Conservation (phyloP, 1,140 invertebrate species). For the Bactericera cockerelli region DNA sequence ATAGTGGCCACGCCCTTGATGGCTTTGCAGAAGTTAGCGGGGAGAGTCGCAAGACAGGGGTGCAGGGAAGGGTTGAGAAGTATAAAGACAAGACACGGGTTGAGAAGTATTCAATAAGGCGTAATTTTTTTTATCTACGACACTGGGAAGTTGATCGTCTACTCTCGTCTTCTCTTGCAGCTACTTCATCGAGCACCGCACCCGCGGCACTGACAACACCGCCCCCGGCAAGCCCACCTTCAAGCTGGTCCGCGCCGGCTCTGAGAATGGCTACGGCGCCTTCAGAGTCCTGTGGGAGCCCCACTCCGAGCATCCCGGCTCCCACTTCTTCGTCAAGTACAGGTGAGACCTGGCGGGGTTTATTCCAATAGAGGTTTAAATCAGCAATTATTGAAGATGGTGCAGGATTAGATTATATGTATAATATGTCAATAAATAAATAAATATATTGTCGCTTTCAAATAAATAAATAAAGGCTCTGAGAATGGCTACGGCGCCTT, state of each 20-base stretch:
- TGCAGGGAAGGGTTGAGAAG: slow-evolving; percentile 84
- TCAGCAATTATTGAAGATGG: background rate
- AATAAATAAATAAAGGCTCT: slow-evolving; percentile 46
- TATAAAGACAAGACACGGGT: no score
- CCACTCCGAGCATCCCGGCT: slow-evolving; percentile 50
- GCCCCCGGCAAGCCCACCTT: slow-evolving; percentile 65
- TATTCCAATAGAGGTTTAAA: background rate
- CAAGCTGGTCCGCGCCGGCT: slow-evolving; percentile 44
- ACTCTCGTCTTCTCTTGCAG: no score
- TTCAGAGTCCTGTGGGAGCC: slow-evolving; percentile 70
- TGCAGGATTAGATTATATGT: no score
- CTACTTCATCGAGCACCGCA: slow-evolving; percentile 65
- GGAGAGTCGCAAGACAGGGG: slow-evolving; percentile 71
- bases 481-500: slow-evolving; percentile 59
- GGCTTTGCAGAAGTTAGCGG: slow-evolving; percentile 81
- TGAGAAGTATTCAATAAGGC: no score
- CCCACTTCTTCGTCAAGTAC: slow-evolving; percentile 82
- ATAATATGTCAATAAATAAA: no score
- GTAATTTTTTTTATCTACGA: no score
- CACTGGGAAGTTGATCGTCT: no score
- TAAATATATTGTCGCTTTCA: no score
- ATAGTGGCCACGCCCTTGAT: slow-evolving; percentile 84
- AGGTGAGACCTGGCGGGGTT: no score
- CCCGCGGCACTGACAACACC: slow-evolving; percentile 37
- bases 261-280: slow-evolving; percentile 54